phyloP scores from a whole-genome alignment of 2,888 invertebrate species.

The Corbicula japonica region DNA sequence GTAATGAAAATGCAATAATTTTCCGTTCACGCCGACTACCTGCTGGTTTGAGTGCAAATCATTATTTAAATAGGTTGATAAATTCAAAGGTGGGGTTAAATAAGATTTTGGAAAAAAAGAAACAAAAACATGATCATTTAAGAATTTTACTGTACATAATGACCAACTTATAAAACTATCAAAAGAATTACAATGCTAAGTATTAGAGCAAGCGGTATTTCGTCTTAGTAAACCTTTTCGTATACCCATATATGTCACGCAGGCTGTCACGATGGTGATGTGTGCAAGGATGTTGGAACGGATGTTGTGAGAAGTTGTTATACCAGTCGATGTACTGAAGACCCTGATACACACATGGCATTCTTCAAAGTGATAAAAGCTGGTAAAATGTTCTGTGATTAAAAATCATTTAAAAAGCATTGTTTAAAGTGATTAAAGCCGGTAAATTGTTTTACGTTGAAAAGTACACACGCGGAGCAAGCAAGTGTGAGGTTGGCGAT shows the following conservation, averaged over 20 bases:
- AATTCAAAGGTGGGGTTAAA: no score
- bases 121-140: no score
- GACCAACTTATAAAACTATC: neutral
- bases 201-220: neutral
- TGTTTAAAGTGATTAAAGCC: neutral
- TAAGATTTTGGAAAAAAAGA: no score
- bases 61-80: no score
- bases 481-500: neutral
- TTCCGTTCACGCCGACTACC: no score
- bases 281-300: slow-evolving; percentile 37
- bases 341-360: slow-evolving; percentile 23
- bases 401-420: neutral
- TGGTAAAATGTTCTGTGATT: slow-evolving; percentile 43
- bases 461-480: neutral
- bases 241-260: neutral
- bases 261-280: slow-evolving; percentile 50
- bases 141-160: neutral
- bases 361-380: slow-evolving; percentile 56
- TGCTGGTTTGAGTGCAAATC: no score
- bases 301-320: slow-evolving; percentile 59
- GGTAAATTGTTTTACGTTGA: neutral
- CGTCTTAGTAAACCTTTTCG: neutral
- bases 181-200: neutral
- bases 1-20: no score
- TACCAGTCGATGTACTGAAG: slow-evolving; percentile 52